A percentile compares a stretch with the other conserved stretches of the same genome.
These are phyloP conservation scores for Parotocinclus haroldoi DNA, from an alignment of 2,797 vertebrate species.

Conservation along the genomic window DNA sequence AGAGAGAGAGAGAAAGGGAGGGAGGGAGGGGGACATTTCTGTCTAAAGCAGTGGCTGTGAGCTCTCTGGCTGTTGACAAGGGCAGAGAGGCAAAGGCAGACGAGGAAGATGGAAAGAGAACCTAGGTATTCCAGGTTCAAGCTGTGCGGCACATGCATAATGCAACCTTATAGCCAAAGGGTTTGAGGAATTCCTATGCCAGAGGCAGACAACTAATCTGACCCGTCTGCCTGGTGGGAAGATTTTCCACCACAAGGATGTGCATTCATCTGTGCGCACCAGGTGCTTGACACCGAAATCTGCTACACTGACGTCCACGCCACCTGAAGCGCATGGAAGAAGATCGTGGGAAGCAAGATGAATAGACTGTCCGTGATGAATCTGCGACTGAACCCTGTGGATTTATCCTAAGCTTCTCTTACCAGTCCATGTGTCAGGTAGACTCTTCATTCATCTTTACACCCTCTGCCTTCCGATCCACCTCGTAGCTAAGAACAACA, in stretches of 20 bases:
- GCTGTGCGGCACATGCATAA: slow-evolving; percentile 58
- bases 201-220: slow-evolving; percentile 20
- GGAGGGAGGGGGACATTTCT: slow-evolving; percentile 55
- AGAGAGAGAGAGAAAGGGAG: slow-evolving; percentile 19
- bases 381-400: slow-evolving; percentile 50
- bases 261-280: slow-evolving; percentile 20
- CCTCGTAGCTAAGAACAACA: slow-evolving; percentile 51
- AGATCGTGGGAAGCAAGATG: slow-evolving; percentile 58
- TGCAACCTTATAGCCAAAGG: slow-evolving; percentile 57
- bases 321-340: slow-evolving; percentile 56
- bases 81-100: slow-evolving; percentile 44
- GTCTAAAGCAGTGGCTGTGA: slow-evolving; percentile 63
- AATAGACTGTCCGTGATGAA: slow-evolving; percentile 52
- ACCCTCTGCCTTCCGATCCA: slow-evolving; percentile 38
- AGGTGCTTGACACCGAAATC: slow-evolving; percentile 28
- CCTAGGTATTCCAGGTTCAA: slow-evolving; percentile 55
- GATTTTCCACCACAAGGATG: slow-evolving; percentile 21
- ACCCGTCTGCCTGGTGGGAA: slow-evolving; percentile 23
- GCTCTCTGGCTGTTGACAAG: slow-evolving; percentile 56
- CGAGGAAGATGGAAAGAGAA: slow-evolving; percentile 40
- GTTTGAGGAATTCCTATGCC: slow-evolving; percentile 27
- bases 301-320: slow-evolving; percentile 46
- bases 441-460: slow-evolving; percentile 39
- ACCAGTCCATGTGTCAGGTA: slow-evolving; percentile 49
- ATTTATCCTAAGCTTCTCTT: slow-evolving; percentile 53